Conservation (phyloP, 2,888 invertebrate genomes). For the Drepana falcataria region DNA sequence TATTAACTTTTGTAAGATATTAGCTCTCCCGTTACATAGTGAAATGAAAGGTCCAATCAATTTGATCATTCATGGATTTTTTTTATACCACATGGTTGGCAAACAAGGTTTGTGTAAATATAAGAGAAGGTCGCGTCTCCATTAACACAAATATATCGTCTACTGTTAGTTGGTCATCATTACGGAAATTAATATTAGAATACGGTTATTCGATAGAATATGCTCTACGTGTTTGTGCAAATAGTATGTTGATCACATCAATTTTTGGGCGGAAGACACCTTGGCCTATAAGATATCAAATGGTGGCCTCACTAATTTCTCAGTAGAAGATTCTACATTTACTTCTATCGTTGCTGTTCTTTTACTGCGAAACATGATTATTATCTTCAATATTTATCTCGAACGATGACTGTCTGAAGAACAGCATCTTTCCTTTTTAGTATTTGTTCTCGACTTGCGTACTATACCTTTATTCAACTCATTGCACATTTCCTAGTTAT, state of each 20-base stretch:
- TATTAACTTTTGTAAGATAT: background rate
- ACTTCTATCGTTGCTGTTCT: too few species aligned
- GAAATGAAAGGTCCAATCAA: conserved; percentile 35
- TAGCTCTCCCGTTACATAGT: background rate
- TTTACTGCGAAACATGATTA: background rate
- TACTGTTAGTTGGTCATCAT: background rate
- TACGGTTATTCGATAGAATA: background rate
- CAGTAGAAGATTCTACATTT: background rate
- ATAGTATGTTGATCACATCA: background rate
- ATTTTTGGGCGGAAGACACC: conserved; percentile 27
- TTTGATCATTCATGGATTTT: conserved; percentile 28
- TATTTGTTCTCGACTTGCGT: background rate
- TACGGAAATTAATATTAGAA: background rate
- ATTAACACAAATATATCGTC: background rate
- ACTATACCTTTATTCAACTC: background rate
- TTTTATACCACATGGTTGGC: too few species aligned
- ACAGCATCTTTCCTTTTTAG: background rate
- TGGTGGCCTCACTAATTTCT: background rate
- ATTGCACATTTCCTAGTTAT: background rate
- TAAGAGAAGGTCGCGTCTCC: conserved; percentile 21
- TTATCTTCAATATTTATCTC: background rate
- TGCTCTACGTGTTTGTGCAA: background rate
- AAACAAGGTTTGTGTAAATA: conserved; percentile 4
- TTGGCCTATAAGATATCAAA: conserved; percentile 28
- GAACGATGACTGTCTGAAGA: background rate